Evolutionary conservation across 2,888 invertebrate species (phyloP), one percentile per base, ranked within the genome.

Genomic region (Bunonema sp.): DNA sequence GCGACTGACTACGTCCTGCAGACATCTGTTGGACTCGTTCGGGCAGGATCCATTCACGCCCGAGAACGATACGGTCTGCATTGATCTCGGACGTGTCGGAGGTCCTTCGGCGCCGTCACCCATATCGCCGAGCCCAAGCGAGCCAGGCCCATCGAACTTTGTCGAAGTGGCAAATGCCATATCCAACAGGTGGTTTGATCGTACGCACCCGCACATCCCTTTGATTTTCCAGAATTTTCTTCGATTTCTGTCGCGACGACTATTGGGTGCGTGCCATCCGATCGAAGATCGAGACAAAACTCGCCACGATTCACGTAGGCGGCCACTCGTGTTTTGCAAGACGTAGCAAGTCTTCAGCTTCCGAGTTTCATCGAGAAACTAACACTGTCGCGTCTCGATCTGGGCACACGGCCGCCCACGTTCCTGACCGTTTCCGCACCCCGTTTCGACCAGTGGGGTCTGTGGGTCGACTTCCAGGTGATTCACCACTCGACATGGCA

Each of bases 351-450:
- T 39, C 63, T 59, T 1, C 69, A 79, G 76, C 71, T 83, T 48
- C 87, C 88, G 1, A 80, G 82, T 58, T 85, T 87, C 71, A 82
- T 88, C 75, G 82, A 84, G 49, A 81, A 82, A 52, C 75, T 88
- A 39, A 71, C 77, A 36, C 78, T 87, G 51, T 51, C 59, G 5
- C 53, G 55, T 12, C 39, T 67, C 28, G 60, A 67, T 16, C 50
- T 63, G 4, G 67, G 67, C 28, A 55, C 53, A 0, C 33, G 38
- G 1, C 47, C 59, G n/a, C 66, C 67, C 2, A 44, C 40, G 12
- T 59, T 67, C 23, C 46, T 49, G 8, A 49, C 46, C 10, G 57
- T 68, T 16, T 57, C 76, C 46, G 45, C 53, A 38, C 84, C 86
- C 0, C 70, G 76, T 32, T 70, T 82, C 47, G 82, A 87, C 71